Percentiles rank a stretch among this genome's conserved stretches.
Evolutionary conservation across 2,888 invertebrate species (phyloP).

Genomic region (Melinaea menophilus): DNA sequence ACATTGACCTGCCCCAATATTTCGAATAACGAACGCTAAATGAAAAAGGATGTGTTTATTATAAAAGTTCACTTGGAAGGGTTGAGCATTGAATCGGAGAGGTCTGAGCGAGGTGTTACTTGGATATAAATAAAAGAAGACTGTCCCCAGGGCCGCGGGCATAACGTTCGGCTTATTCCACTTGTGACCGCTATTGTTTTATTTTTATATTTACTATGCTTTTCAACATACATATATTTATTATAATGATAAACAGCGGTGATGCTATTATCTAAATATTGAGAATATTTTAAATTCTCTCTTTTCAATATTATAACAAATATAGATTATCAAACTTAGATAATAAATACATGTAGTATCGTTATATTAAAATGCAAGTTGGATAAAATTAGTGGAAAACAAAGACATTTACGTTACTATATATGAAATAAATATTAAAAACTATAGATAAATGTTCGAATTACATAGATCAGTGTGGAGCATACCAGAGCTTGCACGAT

Average conservation of each 20-base stretch:
- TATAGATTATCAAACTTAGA: too few relatives aligned
- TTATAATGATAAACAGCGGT: too few relatives aligned
- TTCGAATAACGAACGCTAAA: slow-evolving; percentile 6
- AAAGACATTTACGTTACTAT: too few relatives aligned
- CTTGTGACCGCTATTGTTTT: slow-evolving; percentile 28
- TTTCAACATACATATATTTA: not conserved
- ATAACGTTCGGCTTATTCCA: slow-evolving; percentile 51
- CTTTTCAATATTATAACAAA: too few relatives aligned
- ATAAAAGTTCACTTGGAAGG: slow-evolving; percentile 18
- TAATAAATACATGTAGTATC: too few relatives aligned
- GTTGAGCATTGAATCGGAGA: slow-evolving; percentile 23
- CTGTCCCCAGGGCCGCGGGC: slow-evolving; percentile 59
- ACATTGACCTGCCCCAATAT: slow-evolving; percentile 6
- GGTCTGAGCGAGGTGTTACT: slow-evolving; percentile 47
- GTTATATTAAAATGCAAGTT: too few relatives aligned
- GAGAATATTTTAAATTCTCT: too few relatives aligned
- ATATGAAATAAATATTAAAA: too few relatives aligned
- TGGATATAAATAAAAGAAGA: slow-evolving; percentile 70
- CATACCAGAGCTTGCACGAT: slow-evolving; percentile 59
- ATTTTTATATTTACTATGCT: not conserved
- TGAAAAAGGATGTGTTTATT: slow-evolving; percentile 15
- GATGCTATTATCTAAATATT: too few relatives aligned
- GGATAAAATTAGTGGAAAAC: too few relatives aligned
- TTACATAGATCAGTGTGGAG: slow-evolving; percentile 38
- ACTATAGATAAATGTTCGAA: not conserved